These are phyloP conservation scores for Picus viridis DNA, from an alignment of 2,797 vertebrate genomes.

Conservation along the genomic window DNA sequence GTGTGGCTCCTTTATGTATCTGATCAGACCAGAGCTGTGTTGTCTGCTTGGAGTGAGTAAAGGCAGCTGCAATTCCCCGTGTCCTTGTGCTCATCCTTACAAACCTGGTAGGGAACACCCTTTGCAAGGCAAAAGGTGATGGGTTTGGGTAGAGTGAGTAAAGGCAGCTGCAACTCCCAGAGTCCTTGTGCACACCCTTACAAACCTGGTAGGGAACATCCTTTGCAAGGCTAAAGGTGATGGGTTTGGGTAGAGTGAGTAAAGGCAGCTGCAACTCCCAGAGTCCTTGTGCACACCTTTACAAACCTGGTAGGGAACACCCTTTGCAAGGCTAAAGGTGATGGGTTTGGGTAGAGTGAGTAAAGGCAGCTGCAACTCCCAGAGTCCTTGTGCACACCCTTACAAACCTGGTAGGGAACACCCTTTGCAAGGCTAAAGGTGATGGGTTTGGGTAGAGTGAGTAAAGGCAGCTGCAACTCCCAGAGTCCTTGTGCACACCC, in stretches of 20 bases:
- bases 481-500: neutral
- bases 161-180: neutral
- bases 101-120: neutral
- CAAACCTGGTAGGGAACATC: neutral
- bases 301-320: neutral
- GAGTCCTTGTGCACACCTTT: neutral
- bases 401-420: neutral
- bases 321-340: too few species aligned
- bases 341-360: too few species aligned
- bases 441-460: too few species aligned
- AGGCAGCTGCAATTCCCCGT: neutral
- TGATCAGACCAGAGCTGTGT: neutral
- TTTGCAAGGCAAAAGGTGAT: too few species aligned
- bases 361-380: neutral
- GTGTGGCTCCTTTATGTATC: neutral
- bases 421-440: neutral
- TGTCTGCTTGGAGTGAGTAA: neutral
- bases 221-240: neutral
- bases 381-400: neutral
- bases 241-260: too few species aligned
- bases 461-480: neutral
- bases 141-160: neutral
- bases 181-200: neutral
- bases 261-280: neutral
- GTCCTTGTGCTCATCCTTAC: neutral